Evolutionary conservation across 1,140 invertebrate genomes (phyloP).

Genomic region (Drosophila arizonae): DNA sequence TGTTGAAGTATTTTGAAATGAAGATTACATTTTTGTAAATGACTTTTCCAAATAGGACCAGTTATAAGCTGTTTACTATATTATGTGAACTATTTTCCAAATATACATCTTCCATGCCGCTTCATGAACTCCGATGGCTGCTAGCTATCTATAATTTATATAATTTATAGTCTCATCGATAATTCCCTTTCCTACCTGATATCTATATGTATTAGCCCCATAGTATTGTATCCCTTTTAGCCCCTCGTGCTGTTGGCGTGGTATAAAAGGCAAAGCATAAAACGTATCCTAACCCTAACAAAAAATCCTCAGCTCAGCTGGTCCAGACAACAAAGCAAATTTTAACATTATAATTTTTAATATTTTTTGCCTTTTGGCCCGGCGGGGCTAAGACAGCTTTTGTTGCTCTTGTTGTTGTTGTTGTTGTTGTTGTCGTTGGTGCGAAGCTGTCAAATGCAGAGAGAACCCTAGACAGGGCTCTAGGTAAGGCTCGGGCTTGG

Average conservation of each 20-base stretch:
- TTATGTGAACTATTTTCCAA: too few relatives aligned
- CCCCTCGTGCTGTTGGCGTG: background rate
- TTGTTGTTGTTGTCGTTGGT: constrained; percentile 56
- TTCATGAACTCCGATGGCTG: too few relatives aligned
- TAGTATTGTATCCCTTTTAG: background rate
- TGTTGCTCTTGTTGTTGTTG: constrained; percentile 19
- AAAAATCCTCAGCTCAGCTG: constrained; percentile 55
- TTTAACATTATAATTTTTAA: constrained; percentile 81
- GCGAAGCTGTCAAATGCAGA: constrained; percentile 79
- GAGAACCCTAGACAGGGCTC: constrained; percentile 59
- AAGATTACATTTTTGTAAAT: too few relatives aligned
- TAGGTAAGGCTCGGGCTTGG: constrained; percentile 43
- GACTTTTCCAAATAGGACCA: too few relatives aligned
- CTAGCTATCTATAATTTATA: too few relatives aligned
- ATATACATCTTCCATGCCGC: too few relatives aligned
- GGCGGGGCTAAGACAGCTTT: constrained; percentile 24
- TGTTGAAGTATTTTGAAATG: too few relatives aligned
- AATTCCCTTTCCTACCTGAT: background rate
- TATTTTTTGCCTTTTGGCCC: constrained; percentile 75
- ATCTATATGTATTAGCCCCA: background rate
- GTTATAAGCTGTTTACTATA: too few relatives aligned
- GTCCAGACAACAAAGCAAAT: constrained; percentile 73
- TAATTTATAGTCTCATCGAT: too few relatives aligned
- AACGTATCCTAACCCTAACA: constrained; percentile 60
- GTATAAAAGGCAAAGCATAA: constrained; percentile 31